Conservation (phyloP, 2,113 vertebrate genomes). For the Sakesphorus luctuosus region DNA sequence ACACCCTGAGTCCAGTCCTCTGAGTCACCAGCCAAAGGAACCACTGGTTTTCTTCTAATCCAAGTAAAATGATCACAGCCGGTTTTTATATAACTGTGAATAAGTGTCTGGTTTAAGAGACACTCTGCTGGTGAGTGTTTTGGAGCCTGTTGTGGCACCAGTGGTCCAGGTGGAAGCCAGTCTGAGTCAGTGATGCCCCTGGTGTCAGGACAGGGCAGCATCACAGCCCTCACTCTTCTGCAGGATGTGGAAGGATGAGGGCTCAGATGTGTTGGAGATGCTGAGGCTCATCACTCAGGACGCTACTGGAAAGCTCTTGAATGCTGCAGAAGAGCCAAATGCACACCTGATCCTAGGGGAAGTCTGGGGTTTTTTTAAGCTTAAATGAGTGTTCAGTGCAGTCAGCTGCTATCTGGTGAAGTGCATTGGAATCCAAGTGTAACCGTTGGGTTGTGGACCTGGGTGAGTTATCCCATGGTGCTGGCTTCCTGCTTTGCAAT, state of each 20-base stretch:
- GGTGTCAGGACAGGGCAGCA: background rate
- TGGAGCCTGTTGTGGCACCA: background rate
- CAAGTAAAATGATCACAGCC: background rate
- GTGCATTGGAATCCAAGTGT: background rate
- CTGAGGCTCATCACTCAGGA: background rate
- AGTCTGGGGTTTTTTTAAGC: background rate
- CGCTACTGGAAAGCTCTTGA: background rate
- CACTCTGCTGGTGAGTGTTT: background rate
- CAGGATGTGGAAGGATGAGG: background rate
- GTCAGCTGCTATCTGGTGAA: background rate
- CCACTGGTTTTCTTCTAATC: background rate
- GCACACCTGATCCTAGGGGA: background rate
- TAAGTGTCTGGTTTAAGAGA: background rate
- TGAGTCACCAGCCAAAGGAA: background rate
- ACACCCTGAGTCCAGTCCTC: background rate
- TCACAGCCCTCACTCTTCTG: background rate
- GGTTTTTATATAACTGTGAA: background rate
- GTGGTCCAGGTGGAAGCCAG: background rate
- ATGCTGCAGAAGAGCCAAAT: background rate
- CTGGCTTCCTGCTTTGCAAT: background rate
- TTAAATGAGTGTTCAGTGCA: background rate
- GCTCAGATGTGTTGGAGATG: background rate
- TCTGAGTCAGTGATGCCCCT: background rate
- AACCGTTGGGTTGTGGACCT: rapidly evolving
- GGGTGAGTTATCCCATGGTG: background rate